These are phyloP conservation scores for Oscarella lobularis DNA, from an alignment of 37 sponge, comb jelly and placozoan species.

Conservation along the genomic window DNA sequence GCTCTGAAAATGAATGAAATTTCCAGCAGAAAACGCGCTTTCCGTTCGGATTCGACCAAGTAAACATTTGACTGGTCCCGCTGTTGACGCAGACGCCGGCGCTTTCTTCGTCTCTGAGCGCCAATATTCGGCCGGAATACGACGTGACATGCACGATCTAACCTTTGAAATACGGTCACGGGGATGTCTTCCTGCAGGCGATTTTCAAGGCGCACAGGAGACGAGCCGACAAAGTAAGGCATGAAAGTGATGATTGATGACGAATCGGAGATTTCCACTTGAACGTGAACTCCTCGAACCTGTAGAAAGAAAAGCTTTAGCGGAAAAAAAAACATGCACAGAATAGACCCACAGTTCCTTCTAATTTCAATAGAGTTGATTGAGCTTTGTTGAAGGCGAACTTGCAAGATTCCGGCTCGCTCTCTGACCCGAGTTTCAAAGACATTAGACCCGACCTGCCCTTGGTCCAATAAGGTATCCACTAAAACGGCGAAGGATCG, in stretches of 20 bases:
- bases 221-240: conserved; percentile 63
- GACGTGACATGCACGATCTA: no score
- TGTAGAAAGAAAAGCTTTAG: background rate
- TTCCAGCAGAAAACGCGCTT: background rate
- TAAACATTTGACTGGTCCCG: no score
- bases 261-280: conserved; percentile 51
- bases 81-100: no score
- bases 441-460: background rate
- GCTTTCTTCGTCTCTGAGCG: no score
- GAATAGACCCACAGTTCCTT: background rate
- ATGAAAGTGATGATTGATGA: conserved; percentile 46
- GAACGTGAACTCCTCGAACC: conserved; percentile 35
- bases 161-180: background rate
- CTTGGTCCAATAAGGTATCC: background rate
- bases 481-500: no score
- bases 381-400: background rate
- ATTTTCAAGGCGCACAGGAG: conserved; percentile 62
- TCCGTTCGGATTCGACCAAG: background rate
- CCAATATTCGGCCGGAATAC: no score
- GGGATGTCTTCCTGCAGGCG: conserved; percentile 28
- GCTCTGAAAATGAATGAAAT: no score
- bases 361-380: background rate
- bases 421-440: background rate
- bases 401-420: background rate
- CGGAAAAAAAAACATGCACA: background rate